phyloP scores from a whole-genome alignment of 2,113 vertebrate species.

The Oophaga pumilio region DNA sequence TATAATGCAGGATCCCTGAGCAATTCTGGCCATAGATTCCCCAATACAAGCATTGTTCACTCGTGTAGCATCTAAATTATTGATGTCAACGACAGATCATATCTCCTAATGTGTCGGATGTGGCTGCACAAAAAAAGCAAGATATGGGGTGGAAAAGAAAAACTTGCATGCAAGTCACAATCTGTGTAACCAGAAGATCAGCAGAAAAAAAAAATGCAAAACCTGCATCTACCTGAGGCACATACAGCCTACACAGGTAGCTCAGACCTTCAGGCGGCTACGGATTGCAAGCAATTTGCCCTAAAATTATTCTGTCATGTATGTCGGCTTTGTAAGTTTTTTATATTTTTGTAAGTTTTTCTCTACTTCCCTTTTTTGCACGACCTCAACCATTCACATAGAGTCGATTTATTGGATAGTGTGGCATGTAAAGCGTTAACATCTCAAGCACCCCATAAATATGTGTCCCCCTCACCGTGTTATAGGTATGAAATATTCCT shows the following conservation, averaged over 20 bases:
- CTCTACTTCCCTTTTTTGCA: neutral
- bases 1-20: neutral
- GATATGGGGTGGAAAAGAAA: neutral
- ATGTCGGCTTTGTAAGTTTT: neutral
- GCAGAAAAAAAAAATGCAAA: neutral
- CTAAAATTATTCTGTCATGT: neutral
- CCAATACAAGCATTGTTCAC: neutral
- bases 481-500: neutral
- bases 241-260: too few species aligned
- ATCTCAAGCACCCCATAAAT: neutral
- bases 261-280: neutral
- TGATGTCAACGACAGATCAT: neutral
- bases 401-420: neutral
- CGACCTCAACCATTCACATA: neutral
- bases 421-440: conserved; percentile 1
- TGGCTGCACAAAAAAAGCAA: neutral
- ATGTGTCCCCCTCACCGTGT: neutral
- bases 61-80: neutral
- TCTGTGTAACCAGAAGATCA: neutral
- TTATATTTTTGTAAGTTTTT: neutral
- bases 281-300: conserved; percentile 1
- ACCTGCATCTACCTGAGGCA: too few species aligned
- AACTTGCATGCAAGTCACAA: neutral
- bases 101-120: neutral
- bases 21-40: neutral